Conservation (phyloP, 2,113 vertebrate species). For the Recurvirostra avosetta region DNA sequence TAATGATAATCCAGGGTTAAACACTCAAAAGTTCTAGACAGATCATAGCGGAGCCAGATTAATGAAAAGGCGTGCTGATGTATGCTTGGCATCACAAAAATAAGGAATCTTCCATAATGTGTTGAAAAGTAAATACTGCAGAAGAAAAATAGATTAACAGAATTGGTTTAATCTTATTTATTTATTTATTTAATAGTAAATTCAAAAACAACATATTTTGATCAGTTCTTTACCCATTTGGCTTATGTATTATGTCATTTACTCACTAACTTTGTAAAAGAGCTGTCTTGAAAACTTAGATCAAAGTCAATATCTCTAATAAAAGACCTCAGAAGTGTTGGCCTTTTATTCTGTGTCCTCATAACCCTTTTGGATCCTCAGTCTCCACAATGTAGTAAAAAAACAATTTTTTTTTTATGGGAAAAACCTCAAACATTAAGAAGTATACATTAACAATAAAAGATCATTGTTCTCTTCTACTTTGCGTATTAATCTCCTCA, state of each 20-base stretch:
- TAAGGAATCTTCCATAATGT: not conserved
- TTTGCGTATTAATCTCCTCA: not conserved
- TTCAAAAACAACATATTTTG: not conserved
- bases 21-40: not conserved
- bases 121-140: not conserved
- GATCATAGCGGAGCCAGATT: not conserved
- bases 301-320: not conserved
- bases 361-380: not conserved
- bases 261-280: not conserved
- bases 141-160: not conserved
- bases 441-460: not conserved
- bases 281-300: not conserved
- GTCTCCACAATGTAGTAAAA: not conserved
- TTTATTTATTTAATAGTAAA: not conserved
- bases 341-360: not conserved
- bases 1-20: not conserved
- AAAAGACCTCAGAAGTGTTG: not conserved
- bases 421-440: not conserved
- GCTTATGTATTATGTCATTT: not conserved
- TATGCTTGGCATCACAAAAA: not conserved
- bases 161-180: not conserved
- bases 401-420: not conserved
- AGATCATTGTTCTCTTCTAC: not conserved
- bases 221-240: not conserved
- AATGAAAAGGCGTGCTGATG: not conserved